phyloP scores from a whole-genome alignment of 2,113 vertebrate genomes.

The Butorides virescens region DNA sequence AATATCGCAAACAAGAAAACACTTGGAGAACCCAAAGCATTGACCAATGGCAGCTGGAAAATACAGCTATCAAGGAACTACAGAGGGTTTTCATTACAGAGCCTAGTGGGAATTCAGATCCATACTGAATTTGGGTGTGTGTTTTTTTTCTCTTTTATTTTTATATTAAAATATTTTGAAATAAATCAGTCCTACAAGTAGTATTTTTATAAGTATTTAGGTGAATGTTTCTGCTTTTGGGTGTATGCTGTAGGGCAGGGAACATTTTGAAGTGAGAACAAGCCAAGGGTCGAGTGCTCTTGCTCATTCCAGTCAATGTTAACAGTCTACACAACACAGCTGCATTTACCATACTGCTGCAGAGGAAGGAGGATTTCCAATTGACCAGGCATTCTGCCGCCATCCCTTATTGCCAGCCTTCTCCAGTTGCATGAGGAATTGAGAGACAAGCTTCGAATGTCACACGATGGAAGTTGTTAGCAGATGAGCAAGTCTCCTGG shows the following conservation, averaged over 20 bases:
- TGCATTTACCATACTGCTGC: background rate
- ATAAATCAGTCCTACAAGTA: background rate
- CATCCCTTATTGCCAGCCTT: background rate
- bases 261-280: background rate
- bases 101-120: background rate
- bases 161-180: background rate
- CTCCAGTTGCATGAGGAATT: background rate
- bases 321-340: background rate
- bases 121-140: background rate
- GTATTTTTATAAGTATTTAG: background rate
- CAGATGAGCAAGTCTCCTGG: background rate
- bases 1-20: background rate
- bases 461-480: background rate
- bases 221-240: background rate
- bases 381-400: background rate
- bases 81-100: rapidly evolving
- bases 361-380: background rate
- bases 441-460: background rate
- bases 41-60: background rate
- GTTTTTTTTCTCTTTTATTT: background rate
- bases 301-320: background rate
- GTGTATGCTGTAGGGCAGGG: background rate
- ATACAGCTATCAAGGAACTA: background rate
- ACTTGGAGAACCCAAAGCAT: background rate
- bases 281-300: background rate